Base-by-base conservation (phyloP, 2,113 vertebrate species). In the Protobothrops mucrosquamatus region DNA sequence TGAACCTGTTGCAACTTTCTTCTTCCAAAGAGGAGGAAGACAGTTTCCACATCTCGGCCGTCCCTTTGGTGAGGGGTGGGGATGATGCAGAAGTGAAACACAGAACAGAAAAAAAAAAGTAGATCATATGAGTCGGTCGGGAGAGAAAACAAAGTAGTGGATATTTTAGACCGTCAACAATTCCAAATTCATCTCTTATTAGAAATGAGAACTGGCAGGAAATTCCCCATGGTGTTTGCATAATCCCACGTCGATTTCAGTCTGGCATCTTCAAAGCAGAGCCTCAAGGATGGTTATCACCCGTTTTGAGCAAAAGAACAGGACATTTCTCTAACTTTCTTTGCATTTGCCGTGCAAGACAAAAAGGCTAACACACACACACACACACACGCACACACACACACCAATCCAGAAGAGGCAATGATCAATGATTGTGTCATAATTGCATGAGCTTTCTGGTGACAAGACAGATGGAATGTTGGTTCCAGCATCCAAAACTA, bases 11-110 rank as follows among this genome's bases (percentile, higher is more conserved):
- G 91, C 51, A 2, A 0, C 52, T 85, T 87, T 69, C 48, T 24
- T 1, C 59, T 46, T 54, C 86, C 86, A 61, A 9, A 10, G 3
- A 52, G 0, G 0, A 94, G 2, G n/a, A 0, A 0, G 81, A 61
- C 34, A 2, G 39, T 61, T 0, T 0, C 64, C 26, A 85, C 74
- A n/a, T 51, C 85, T 55, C 74, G 9, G 23, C 81, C 34, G 64
- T 61, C 86, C 22, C 54, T 85, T 87, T 69, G 0, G 0, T 88
- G 8, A 24, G 24, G 18, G 15, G 86, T 0, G 23, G 56, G 87
- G 85, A 20, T 87, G 69, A 87, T 51, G 86, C 14, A 22, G 26
- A 48, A n/a, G 69, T 90, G 23, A 43, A 69, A n/a, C 48, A 69
- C 29, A 39, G 26, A 52, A 87, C 26, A 34, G 9, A 3, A 10